Percentiles rank a stretch among this genome's conserved stretches.
These are phyloP conservation scores for Scaptomyza caliginosa DNA, from an alignment of 2,888 invertebrate genomes.

Conservation along the genomic window DNA sequence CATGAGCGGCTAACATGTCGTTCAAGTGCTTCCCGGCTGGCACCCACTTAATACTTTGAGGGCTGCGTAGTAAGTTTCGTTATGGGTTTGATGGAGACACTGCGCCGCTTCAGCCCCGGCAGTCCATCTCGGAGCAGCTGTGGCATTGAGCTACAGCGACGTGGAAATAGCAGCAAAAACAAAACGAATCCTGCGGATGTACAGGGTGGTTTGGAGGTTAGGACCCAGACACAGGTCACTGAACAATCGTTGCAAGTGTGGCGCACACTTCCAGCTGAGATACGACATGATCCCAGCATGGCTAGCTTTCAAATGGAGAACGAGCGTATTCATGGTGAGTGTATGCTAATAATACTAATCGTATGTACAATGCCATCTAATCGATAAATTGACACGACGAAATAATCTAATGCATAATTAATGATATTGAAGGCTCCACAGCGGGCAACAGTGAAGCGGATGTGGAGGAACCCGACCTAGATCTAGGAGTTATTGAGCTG, in stretches of 20 bases:
- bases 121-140: constrained; percentile 59
- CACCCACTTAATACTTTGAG: background rate
- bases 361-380: too few relatives aligned
- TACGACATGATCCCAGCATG: constrained; percentile 88
- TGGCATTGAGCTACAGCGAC: constrained; percentile 72
- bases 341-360: constrained; percentile 6
- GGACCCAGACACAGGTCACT: constrained; percentile 84
- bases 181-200: constrained; percentile 46
- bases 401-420: background rate
- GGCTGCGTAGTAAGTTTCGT: background rate
- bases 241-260: constrained; percentile 87
- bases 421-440: constrained; percentile 64
- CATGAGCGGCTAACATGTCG: constrained; percentile 56
- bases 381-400: constrained; percentile 43
- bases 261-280: constrained; percentile 87
- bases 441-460: constrained; percentile 57
- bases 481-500: constrained; percentile 39
- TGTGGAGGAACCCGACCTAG: constrained; percentile 39
- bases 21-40: constrained; percentile 3
- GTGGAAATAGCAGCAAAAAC: constrained; percentile 19
- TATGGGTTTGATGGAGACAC: constrained; percentile 75
- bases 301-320: constrained; percentile 86
- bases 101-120: constrained; percentile 60
- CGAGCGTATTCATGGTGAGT: constrained; percentile 83
- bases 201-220: constrained; percentile 31